phyloP scores from a whole-genome alignment of 2,113 vertebrate species.

The Pica pica region DNA sequence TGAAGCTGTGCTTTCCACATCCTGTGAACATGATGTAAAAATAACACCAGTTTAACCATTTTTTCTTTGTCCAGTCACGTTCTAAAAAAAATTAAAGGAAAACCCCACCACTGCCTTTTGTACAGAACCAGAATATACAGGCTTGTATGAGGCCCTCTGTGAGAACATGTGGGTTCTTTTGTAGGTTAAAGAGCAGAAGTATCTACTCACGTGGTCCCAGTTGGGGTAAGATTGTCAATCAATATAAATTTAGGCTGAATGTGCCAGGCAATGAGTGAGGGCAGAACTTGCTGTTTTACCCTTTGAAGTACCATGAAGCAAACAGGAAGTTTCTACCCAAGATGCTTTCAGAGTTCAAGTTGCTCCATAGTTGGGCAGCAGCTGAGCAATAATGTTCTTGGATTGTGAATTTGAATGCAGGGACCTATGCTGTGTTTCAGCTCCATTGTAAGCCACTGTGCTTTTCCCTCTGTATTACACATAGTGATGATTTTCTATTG shows the following conservation, averaged over 20 bases:
- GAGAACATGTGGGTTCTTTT: not conserved
- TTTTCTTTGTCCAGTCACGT: not conserved
- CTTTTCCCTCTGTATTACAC: not conserved
- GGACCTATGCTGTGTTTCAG: not conserved
- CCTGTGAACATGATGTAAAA: not conserved
- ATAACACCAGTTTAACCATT: not conserved
- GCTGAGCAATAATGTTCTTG: not conserved
- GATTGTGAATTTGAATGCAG: not conserved
- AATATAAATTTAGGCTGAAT: not conserved
- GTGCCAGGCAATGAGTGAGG: not conserved
- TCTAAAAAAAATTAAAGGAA: not conserved
- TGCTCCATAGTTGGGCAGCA: not conserved
- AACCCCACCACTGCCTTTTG: not conserved
- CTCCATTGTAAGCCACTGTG: not conserved
- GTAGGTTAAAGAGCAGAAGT: not conserved
- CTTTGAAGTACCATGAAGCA: not conserved
- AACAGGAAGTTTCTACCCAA: not conserved
- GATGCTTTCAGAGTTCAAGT: not conserved
- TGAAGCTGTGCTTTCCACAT: not conserved
- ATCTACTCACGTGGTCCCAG: not conserved
- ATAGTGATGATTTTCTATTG: not conserved
- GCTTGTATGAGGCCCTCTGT: not conserved
- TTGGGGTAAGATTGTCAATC: not conserved
- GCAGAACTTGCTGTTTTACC: not conserved
- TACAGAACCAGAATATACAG: not conserved